Evolutionary conservation across 1,140 invertebrate genomes (phyloP).

Genomic region (Melitaea cinxia): DNA sequence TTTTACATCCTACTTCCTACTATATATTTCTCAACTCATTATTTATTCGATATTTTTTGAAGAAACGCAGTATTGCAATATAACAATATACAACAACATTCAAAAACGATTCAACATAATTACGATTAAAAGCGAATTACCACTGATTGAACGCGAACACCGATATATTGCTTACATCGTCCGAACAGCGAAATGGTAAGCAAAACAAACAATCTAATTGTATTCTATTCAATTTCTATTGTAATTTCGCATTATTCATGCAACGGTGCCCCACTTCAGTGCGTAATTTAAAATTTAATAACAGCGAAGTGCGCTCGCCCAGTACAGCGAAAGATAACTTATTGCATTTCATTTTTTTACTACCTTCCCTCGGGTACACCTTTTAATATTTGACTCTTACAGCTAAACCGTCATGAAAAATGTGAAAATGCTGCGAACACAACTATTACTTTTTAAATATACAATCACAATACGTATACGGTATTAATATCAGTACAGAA

Average conservation of each 20-base stretch:
- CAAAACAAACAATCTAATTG: slow-evolving; percentile 33
- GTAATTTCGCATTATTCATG: slow-evolving; percentile 57
- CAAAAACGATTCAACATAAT: neutral
- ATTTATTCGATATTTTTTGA: too few species aligned
- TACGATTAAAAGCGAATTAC: neutral
- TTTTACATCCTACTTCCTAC: too few species aligned
- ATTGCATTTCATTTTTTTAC: slow-evolving; percentile 37
- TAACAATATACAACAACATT: too few species aligned
- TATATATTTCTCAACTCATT: too few species aligned
- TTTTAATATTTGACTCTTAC: slow-evolving; percentile 36
- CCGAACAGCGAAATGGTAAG: slow-evolving; percentile 15
- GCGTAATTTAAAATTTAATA: slow-evolving; percentile 64
- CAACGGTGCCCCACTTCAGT: slow-evolving; percentile 51
- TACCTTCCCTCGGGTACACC: slow-evolving; percentile 27
- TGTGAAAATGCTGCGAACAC: slow-evolving; percentile 11
- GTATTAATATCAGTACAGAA: too few species aligned
- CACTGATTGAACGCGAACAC: neutral
- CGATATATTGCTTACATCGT: neutral
- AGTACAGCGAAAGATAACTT: slow-evolving; percentile 38
- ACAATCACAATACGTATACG: neutral
- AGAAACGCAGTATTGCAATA: too few species aligned
- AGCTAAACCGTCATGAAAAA: slow-evolving; percentile 23
- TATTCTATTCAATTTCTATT: slow-evolving; percentile 40
- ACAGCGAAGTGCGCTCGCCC: slow-evolving; percentile 41
- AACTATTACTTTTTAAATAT: slow-evolving; percentile 3